Percentiles rank a stretch among this genome's conserved stretches.
Evolutionary conservation across 1,140 invertebrate genomes (phyloP).

Genomic region (Cardiocondyla obscurior): DNA sequence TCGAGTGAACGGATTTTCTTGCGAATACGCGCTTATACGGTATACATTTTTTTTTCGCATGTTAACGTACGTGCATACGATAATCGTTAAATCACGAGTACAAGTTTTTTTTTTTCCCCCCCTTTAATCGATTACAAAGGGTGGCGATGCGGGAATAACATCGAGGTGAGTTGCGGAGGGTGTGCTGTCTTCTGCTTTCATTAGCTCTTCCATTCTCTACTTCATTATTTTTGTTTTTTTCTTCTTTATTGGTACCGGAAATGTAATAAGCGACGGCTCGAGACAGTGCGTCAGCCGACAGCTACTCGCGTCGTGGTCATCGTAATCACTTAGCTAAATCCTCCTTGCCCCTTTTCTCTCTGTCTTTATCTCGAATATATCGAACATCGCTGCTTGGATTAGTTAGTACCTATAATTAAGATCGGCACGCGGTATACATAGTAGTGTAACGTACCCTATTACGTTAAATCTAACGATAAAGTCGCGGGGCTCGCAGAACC

Average conservation of each 20-base stretch:
- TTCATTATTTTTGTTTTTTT: background rate
- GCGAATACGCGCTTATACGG: constrained; percentile 17
- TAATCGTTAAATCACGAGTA: constrained; percentile 56
- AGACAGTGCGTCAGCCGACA: constrained; percentile 51
- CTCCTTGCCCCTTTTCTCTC: background rate
- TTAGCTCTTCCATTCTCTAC: constrained; percentile 47
- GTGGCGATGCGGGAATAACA: constrained; percentile 59
- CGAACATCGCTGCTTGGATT: constrained; percentile 78
- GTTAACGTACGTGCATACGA: constrained; percentile 19
- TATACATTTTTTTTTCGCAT: constrained; percentile 22
- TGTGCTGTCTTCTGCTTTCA: background rate
- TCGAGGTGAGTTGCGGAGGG: constrained; percentile 50
- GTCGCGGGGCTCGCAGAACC: constrained; percentile 20
- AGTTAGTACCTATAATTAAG: constrained; percentile 68
- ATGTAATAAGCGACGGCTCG: constrained; percentile 47
- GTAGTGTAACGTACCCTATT: constrained; percentile 37
- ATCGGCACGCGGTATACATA: constrained; percentile 60
- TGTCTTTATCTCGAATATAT: constrained; percentile 74
- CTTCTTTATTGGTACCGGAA: constrained; percentile 33
- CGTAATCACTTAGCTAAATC: constrained; percentile 21
- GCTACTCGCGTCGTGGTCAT: constrained; percentile 56
- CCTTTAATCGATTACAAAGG: constrained; percentile 56
- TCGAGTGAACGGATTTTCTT: background rate
- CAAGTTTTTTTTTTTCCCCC: constrained; percentile 9
- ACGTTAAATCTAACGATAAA: constrained; percentile 41